Percentiles rank a stretch among this genome's conserved stretches.
phyloP scores from a whole-genome alignment of 2,113 vertebrate genomes.

The Oceanodroma tethys region DNA sequence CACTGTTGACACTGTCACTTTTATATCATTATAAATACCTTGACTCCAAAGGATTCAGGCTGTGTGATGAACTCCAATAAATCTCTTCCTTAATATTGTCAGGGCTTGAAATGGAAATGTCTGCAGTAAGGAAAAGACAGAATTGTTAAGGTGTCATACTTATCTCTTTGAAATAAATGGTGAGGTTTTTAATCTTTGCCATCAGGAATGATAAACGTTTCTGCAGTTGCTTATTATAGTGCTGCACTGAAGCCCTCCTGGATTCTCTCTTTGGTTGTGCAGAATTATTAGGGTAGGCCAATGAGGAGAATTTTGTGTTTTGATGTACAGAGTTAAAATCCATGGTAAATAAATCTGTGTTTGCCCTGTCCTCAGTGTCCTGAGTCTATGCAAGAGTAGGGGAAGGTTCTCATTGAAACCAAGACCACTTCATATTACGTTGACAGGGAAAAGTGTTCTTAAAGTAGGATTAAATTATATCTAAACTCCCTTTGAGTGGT shows the following conservation, averaged over 20 bases:
- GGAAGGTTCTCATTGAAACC: background rate
- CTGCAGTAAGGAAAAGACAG: constrained; percentile 29
- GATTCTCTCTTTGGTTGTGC: background rate
- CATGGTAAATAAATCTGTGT: background rate
- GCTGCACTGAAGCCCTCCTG: background rate
- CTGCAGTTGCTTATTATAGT: background rate
- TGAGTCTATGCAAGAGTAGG: background rate
- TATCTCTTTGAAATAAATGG: constrained; percentile 40
- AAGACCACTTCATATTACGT: background rate
- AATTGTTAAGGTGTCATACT: constrained; percentile 37
- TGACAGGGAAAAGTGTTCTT: background rate
- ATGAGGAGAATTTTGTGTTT: background rate
- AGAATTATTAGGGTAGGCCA: background rate
- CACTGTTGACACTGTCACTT: constrained; percentile 34
- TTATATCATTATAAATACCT: constrained; percentile 21
- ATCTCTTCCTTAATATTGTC: constrained; percentile 40
- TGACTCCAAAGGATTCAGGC: background rate
- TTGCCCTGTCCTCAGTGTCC: background rate
- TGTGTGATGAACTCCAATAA: constrained; percentile 30
- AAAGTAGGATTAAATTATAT: constrained; percentile 18
- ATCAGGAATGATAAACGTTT: background rate
- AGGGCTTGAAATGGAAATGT: constrained; percentile 35
- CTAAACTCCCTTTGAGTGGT: background rate
- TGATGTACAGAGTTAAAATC: background rate
- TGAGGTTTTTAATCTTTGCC: constrained; percentile 42